Evolutionary conservation across 2,888 invertebrate species (phyloP), one percentile per base, ranked within the genome.

Genomic region (Lasioglossum leucozonium): DNA sequence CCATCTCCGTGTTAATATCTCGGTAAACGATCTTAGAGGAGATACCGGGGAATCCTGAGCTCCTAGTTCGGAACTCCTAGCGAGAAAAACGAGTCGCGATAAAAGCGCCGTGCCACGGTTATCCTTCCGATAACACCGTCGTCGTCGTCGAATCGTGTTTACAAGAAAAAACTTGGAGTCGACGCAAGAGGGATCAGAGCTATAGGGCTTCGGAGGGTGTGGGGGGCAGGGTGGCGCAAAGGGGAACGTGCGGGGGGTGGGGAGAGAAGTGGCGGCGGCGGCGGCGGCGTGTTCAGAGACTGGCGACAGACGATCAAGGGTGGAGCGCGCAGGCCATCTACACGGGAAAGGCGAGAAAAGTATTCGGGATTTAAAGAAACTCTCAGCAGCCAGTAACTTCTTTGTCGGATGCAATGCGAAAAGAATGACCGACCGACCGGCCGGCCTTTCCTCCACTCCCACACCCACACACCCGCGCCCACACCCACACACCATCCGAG

Each of bases 361-460:
- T 88, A 90, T 90, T 90, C 80, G 87, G 83, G 89, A 90, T 90
- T 90, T 90, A 89, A 90, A 90, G 77, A 83, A 89, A 90, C 81
- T 88, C 81, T 87, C 81, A 69, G 82, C 77, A 74, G 67, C 73
- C 82, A 69, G 84, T 85, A 88, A 90, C 88, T 90, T 90, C 88
- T 88, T 91, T 89, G 86, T 90, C 78, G 88, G 55, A 84, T 80
- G 83, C 85, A 72, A 90, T 90, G 90, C 89, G 90, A 90, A 90
- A 90, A 91, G 91, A 91, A 90, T 91, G 91, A 85, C 87, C 88
- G 79, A 6, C 72, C 72, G 58, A 34, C 34, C 34, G 34, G 44
- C 34, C 34, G 34, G 44, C 58, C 62, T 11, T 75, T 44, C 62
- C 55, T 51, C 69, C 72, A 42, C 71, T 67, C 58, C 37, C 42